Evolutionary conservation across 2,888 invertebrate species (phyloP).

Genomic region (Apocheima hispidaria): DNA sequence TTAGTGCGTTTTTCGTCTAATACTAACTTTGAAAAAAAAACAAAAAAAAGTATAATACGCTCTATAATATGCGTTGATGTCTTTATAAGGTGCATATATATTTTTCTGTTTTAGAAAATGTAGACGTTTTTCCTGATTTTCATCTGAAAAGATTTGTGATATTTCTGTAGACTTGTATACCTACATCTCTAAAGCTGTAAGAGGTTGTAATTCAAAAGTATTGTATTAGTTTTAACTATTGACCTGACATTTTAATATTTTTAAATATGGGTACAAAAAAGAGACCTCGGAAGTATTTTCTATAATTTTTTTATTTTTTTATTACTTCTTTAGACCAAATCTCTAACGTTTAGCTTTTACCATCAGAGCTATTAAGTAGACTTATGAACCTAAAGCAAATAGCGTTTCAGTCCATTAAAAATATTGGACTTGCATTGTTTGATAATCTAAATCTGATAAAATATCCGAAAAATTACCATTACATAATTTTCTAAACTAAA

Average conservation of each 20-base stretch:
- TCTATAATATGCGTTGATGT: slow-evolving; percentile 48
- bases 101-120: not conserved
- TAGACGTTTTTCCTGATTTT: too few relatives aligned
- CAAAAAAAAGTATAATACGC: too few relatives aligned
- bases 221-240: not conserved
- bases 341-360: not conserved
- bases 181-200: not conserved
- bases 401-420: not conserved
- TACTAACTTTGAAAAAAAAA: too few relatives aligned
- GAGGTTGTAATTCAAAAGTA: not conserved
- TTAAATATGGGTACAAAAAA: not conserved
- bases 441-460: not conserved
- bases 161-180: not conserved
- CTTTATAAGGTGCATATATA: slow-evolving; percentile 47
- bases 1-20: too few relatives aligned
- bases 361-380: not conserved
- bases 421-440: not conserved
- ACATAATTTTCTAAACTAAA: too few relatives aligned
- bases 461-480: too few relatives aligned
- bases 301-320: not conserved
- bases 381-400: not conserved
- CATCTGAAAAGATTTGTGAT: too few relatives aligned
- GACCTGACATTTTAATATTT: not conserved
- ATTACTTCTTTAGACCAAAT: not conserved
- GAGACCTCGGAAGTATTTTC: too few relatives aligned